Evolutionary conservation across 2,888 invertebrate genomes (phyloP), one percentile per base, ranked within the genome.

Genomic region (Ellobium chinense): DNA sequence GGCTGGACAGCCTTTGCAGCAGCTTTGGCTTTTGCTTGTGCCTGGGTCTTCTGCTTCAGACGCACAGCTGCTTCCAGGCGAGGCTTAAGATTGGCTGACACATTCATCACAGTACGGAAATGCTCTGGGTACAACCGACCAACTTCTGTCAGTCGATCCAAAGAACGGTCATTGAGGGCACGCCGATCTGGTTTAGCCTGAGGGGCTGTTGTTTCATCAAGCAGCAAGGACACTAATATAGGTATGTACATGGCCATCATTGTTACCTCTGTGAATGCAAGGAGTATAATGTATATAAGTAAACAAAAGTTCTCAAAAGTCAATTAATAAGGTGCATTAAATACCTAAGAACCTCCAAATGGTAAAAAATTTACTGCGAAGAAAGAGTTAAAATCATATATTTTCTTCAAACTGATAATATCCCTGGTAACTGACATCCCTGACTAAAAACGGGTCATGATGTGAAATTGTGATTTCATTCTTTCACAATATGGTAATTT

Each of bases 121-220:
- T 98, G 97, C 95, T 97, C 96, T 29, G 98, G 97, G 94, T 98
- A 97, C 91, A 96, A 96, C 0, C 98, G 97, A 0, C 98, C 99
- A 87, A 98, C 96, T 90, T 96, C 96, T 88, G 97, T 97, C 27
- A 99, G 95, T 95, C 97, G 96, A 86, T 97, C 96, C 86, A 99
- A 94, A 84, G 97, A 96, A 88, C 96, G 96, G 85, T 98, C 97
- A 93, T 99, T 98, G 62, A 98, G 94, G 31, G 84, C 73, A 36
- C 83, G 84, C 7, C 85, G 68, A 21, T 85, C 80, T 76, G 85
- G 80, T 56, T 78, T 86, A 39, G 89, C 91, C 75, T 95, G 85
- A 75, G 74, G 75, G 12, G 88, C 87, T 36, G 87, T 85, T 29
- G 88, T 88, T 34, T 91, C 91, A 84, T 96, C 96, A 80, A 96